phyloP scores from a whole-genome alignment of 1,140 invertebrate genomes.

The Eriosoma lanigerum region DNA sequence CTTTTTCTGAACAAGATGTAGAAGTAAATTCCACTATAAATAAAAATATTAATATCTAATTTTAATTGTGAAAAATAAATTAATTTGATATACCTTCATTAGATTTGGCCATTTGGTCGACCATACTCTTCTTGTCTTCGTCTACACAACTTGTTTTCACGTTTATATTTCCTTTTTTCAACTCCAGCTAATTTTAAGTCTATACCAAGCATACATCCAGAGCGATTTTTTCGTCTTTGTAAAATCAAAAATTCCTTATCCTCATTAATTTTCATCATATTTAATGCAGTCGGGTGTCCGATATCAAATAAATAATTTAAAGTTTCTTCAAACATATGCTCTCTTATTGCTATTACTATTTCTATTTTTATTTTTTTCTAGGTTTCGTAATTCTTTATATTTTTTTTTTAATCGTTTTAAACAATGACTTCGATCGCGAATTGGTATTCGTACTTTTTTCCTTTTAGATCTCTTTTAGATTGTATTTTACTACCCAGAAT shows the following conservation, averaged over 20 bases:
- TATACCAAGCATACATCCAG: slow-evolving; percentile 32
- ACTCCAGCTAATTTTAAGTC: background rate
- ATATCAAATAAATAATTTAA: slow-evolving; percentile 56
- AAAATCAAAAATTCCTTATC: slow-evolving; percentile 53
- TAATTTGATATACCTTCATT: too few species aligned
- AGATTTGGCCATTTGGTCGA: too few species aligned
- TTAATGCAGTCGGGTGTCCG: slow-evolving; percentile 53
- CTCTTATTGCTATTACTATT: background rate
- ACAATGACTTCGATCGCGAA: background rate
- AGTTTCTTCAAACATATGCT: slow-evolving; percentile 50
- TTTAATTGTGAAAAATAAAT: too few species aligned
- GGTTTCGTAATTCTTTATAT: background rate
- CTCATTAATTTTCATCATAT: slow-evolving; percentile 52
- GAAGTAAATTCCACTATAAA: too few species aligned
- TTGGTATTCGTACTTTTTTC: slow-evolving; percentile 3
- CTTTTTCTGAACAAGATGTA: too few species aligned
- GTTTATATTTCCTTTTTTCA: background rate
- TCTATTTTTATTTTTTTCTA: background rate
- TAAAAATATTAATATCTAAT: too few species aligned
- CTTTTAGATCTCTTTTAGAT: background rate
- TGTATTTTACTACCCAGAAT: too few species aligned
- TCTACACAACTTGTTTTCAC: too few species aligned
- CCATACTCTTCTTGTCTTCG: too few species aligned
- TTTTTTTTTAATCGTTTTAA: background rate
- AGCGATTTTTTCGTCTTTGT: slow-evolving; percentile 29